A percentile compares a stretch with the other conserved stretches of the same genome.
Evolutionary conservation across 2,113 vertebrate genomes (phyloP).

Genomic region (Colistium nudipinnis): DNA sequence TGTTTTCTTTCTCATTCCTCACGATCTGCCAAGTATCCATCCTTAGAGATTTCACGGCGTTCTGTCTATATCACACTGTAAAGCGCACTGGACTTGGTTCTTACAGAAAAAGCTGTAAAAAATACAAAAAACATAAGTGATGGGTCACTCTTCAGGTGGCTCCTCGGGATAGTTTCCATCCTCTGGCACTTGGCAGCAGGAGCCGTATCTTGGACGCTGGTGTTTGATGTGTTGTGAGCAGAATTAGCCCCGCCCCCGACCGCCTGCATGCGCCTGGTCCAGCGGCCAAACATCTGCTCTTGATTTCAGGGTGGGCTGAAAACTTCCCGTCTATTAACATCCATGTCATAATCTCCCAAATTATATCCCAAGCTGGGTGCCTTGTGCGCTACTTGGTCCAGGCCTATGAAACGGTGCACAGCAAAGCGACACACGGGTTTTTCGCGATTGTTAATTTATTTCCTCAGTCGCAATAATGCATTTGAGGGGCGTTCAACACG

Average conservation of each 20-base stretch:
- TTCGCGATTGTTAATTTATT: conserved; percentile 29
- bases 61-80: conserved; percentile 12
- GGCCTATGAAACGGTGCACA: conserved; percentile 39
- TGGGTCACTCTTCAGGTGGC: conserved; percentile 48
- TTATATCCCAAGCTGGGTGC: conserved; percentile 57
- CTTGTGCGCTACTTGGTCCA: conserved; percentile 23
- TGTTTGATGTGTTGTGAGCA: conserved; percentile 62
- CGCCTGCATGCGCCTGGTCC: conserved; percentile 42
- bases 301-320: conserved; percentile 72
- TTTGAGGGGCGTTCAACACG: not conserved
- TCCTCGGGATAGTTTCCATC: conserved; percentile 50
- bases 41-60: conserved; percentile 8
- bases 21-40: not conserved
- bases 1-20: not conserved
- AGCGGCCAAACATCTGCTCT: conserved; percentile 76
- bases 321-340: conserved; percentile 72
- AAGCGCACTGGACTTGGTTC: not conserved
- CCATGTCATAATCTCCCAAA: conserved; percentile 72
- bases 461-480: conserved; percentile 8
- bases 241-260: conserved; percentile 33
- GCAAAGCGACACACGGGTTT: conserved; percentile 10
- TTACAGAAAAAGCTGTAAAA: conserved; percentile 21
- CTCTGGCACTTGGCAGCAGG: conserved; percentile 43
- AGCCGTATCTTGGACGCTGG: conserved; percentile 27
- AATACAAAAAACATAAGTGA: conserved; percentile 51